These are phyloP conservation scores for Rosalia funebris DNA, from an alignment of 2,888 invertebrate genomes.

Conservation along the genomic window DNA sequence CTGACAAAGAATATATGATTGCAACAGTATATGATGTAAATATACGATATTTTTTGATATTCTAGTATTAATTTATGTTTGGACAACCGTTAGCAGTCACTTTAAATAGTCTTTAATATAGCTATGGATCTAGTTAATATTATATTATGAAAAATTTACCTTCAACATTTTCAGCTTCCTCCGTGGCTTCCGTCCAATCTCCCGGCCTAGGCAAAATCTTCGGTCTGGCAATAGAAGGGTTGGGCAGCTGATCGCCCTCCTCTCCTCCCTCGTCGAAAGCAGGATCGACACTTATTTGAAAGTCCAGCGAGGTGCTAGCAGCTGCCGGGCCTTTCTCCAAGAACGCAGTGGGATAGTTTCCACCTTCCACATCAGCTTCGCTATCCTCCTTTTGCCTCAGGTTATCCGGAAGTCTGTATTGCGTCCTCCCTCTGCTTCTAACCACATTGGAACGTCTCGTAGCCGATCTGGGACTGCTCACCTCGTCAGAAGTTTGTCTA, in stretches of 20 bases:
- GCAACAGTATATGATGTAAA: no score
- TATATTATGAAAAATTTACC: constrained; percentile 24
- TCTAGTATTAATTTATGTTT: no score
- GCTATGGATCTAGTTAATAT: no score
- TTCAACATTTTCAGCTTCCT: constrained; percentile 24
- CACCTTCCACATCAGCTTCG: constrained; percentile 64
- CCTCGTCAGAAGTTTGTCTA: constrained; percentile 6
- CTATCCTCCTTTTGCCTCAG: constrained; percentile 47
- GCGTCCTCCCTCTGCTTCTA: constrained; percentile 65
- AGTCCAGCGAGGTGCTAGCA: constrained; percentile 52
- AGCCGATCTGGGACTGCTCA: constrained; percentile 12
- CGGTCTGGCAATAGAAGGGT: constrained; percentile 68
- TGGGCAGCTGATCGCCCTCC: constrained; percentile 68
- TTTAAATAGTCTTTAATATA: no score
- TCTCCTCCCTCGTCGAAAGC: constrained; percentile 49
- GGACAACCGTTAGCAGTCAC: no score
- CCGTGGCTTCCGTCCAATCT: constrained; percentile 59
- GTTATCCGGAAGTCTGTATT: constrained; percentile 65
- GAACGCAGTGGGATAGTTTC: constrained; percentile 60
- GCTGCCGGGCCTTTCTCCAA: constrained; percentile 49
- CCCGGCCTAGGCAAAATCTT: constrained; percentile 59
- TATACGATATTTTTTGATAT: no score
- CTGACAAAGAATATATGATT: no score
- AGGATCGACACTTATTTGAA: constrained; percentile 61
- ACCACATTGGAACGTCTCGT: constrained; percentile 44